Base-by-base conservation (phyloP, 2,888 invertebrate species). In the Torymus tubicola region DNA sequence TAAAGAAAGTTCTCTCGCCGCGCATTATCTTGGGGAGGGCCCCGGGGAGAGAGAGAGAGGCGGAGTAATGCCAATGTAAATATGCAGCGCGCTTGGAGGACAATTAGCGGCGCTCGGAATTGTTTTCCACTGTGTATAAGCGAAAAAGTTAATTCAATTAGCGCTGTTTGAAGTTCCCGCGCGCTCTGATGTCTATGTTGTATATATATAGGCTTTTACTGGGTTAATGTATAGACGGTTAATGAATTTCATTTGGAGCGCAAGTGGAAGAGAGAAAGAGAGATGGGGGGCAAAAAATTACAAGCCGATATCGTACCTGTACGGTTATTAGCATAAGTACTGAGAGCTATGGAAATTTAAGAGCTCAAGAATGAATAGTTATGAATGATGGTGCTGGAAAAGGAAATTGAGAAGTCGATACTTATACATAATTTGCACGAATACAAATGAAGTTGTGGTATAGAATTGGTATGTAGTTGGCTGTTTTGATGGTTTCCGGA, bases 51-150 rank as follows among this genome's bases (percentile, higher is more conserved):
- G 21, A 50, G 61, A 18, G n/a, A 16, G 21, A 50, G 61, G 13
- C n/a, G 16, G 24, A 31, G 31, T 72, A 57, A 65, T 55, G 55
- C 65, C 50, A 74, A 58, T 65, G 65, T 74, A 65, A 74, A 74
- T 74, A 64, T 65, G 65, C 73, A 65, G 42, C 58, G 57, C 21
- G 42, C 42, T 21, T 21, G 65, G 73, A 74, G 65, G 73, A 42
- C 65, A 73, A 73, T 73, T 73, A 57, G 31, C 4, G 14, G 13
- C 21, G 65, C 57, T 8, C 42, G 42, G 42, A 42, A 42, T 42
- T 42, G 21, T 57, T 18, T 57, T 60, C 52, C 14, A 16, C n/a
- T 55, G 72, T 12, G 24, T 16, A 24, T 11, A 21, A 13, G 42
- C 73, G 65, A 65, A 5, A 14, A 0, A 11, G 42, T 31, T 55